Percentiles rank a stretch among this genome's conserved stretches.
Evolutionary conservation across 1,140 invertebrate species (phyloP).

Genomic region (Lanistes nyassanus): DNA sequence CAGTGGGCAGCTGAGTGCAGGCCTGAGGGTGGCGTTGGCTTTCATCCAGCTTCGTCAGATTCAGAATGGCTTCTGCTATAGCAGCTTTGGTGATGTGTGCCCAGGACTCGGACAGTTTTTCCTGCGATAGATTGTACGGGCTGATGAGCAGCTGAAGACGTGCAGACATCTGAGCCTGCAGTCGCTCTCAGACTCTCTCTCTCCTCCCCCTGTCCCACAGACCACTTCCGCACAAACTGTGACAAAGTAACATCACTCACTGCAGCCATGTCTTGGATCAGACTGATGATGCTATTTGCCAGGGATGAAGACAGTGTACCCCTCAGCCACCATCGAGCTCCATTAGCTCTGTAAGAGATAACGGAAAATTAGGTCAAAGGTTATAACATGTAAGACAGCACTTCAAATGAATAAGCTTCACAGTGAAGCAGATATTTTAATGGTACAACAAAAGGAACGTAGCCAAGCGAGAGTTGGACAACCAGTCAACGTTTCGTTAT

Average conservation of each 20-base stretch:
- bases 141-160: background rate
- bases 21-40: constrained; percentile 77
- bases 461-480: too few species aligned
- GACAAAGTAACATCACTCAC: constrained; percentile 70
- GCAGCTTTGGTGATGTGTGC: constrained; percentile 86
- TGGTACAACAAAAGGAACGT: too few species aligned
- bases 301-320: constrained; percentile 85
- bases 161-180: too few species aligned
- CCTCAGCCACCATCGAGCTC: constrained; percentile 85
- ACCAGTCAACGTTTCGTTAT: too few species aligned
- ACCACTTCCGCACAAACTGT: too few species aligned
- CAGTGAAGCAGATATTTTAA: too few species aligned
- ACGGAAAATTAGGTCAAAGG: background rate
- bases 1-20: constrained; percentile 84
- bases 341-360: constrained; percentile 52
- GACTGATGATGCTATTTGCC: constrained; percentile 86
- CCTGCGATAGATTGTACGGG: constrained; percentile 71
- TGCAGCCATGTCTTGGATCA: constrained; percentile 91
- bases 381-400: too few species aligned
- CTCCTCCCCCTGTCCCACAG: too few species aligned
- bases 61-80: constrained; percentile 90
- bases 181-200: too few species aligned
- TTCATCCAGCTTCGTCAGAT: constrained; percentile 85
- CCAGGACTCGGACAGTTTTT: constrained; percentile 88
- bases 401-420: too few species aligned